phyloP scores from a whole-genome alignment of 1,140 invertebrate species.

The Aphidius ervi region DNA sequence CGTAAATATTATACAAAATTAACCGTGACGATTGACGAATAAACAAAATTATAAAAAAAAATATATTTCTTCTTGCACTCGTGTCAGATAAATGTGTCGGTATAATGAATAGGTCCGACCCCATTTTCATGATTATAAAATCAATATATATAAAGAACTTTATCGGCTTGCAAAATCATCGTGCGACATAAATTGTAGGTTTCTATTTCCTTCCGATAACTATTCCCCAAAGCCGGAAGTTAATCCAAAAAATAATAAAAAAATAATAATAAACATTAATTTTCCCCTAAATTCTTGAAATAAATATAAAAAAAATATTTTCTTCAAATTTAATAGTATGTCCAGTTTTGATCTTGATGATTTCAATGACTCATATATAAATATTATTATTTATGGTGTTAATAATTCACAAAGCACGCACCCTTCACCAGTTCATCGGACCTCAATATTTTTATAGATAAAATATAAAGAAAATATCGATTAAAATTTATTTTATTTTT shows the following conservation, averaged over 20 bases:
- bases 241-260: neutral
- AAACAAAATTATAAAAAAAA: too few species aligned
- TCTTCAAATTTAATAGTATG: neutral
- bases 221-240: constrained; percentile 1
- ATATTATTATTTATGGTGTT: constrained; percentile 3
- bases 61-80: too few species aligned
- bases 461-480: too few species aligned
- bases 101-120: constrained; percentile 33
- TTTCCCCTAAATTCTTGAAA: too few species aligned
- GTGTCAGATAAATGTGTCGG: constrained; percentile 9
- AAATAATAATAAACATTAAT: too few species aligned
- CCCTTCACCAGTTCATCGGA: neutral
- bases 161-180: constrained; percentile 28
- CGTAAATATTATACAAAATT: too few species aligned
- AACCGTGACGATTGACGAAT: too few species aligned
- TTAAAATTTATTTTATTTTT: too few species aligned
- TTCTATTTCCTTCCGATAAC: constrained; percentile 18
- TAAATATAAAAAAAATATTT: neutral
- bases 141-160: constrained; percentile 30
- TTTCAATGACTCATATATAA: constrained; percentile 2
- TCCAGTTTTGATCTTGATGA: too few species aligned
- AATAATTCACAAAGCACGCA: constrained; percentile 16
- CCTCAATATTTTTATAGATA: constrained; percentile 1
- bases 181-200: constrained; percentile 4
- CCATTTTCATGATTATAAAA: constrained; percentile 39